A percentile compares a stretch with the other conserved stretches of the same genome.
Evolutionary conservation across 2,113 vertebrate species (phyloP).

Genomic region (Pelvicachromis taeniatus): DNA sequence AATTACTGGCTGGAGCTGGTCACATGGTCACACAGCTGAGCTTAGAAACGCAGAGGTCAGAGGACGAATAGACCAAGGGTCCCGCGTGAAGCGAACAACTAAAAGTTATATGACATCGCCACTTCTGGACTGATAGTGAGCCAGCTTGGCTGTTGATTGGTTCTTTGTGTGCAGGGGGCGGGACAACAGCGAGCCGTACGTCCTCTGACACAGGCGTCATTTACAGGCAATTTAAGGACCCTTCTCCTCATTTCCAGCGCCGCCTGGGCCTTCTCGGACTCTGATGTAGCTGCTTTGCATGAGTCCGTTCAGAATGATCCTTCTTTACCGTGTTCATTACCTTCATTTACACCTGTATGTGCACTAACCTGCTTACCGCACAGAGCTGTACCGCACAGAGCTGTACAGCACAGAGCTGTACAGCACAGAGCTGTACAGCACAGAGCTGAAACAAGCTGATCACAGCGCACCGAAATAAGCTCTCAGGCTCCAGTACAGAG

Average conservation of each 20-base stretch:
- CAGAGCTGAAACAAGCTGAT: neutral
- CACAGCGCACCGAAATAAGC: neutral
- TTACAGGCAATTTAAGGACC: neutral
- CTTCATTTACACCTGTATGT: neutral
- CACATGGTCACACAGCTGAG: neutral
- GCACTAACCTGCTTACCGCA: neutral
- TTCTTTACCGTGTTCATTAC: neutral
- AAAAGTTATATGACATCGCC: accelerated
- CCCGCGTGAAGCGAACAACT: accelerated
- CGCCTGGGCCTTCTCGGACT: neutral
- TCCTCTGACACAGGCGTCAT: neutral
- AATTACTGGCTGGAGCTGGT: neutral
- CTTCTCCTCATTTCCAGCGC: neutral
- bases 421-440: too few relatives aligned
- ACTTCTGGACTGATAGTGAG: neutral
- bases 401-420: too few relatives aligned
- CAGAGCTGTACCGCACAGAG: too few relatives aligned
- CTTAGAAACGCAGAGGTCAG: neutral
- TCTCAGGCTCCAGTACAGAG: neutral
- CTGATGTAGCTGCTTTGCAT: neutral
- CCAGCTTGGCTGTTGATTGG: neutral
- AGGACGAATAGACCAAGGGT: neutral
- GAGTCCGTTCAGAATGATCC: neutral
- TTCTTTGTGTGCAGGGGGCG: neutral
- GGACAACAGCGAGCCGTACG: neutral